phyloP scores from a whole-genome alignment of 2,797 vertebrate species.

The Sciaenops ocellatus region DNA sequence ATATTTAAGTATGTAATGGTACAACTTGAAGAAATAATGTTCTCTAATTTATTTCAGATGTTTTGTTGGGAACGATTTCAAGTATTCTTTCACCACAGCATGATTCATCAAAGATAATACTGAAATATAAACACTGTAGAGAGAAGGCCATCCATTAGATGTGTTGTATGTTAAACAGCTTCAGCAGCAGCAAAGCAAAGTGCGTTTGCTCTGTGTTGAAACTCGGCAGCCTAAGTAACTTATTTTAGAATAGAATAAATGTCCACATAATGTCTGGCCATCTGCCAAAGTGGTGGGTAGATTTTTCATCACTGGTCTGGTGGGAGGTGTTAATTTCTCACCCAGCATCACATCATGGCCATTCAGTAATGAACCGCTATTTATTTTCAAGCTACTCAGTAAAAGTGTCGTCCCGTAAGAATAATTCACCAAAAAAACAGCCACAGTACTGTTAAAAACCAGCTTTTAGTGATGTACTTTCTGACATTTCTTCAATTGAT shows the following conservation, averaged over 20 bases:
- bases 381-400: constrained; percentile 22
- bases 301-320: constrained; percentile 23
- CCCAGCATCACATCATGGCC: constrained; percentile 38
- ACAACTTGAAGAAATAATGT: not conserved
- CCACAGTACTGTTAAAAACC: not conserved
- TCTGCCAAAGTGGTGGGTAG: constrained; percentile 51
- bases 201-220: constrained; percentile 1
- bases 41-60: not conserved
- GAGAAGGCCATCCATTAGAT: not conserved
- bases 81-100: not conserved
- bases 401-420: constrained; percentile 8
- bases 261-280: constrained; percentile 40
- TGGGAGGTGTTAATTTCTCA: constrained; percentile 61
- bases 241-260: constrained; percentile 36
- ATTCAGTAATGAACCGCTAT: constrained; percentile 34
- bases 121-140: not conserved
- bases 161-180: not conserved
- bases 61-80: not conserved
- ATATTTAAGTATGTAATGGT: not conserved
- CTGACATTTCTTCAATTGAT: constrained; percentile 1
- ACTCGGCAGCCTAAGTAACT: constrained; percentile 5
- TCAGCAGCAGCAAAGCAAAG: constrained; percentile 7
- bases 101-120: not conserved
- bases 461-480: not conserved
- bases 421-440: not conserved